These are phyloP conservation scores for Salvelinus fontinalis DNA, from an alignment of 2,113 vertebrate species.

Conservation along the genomic window DNA sequence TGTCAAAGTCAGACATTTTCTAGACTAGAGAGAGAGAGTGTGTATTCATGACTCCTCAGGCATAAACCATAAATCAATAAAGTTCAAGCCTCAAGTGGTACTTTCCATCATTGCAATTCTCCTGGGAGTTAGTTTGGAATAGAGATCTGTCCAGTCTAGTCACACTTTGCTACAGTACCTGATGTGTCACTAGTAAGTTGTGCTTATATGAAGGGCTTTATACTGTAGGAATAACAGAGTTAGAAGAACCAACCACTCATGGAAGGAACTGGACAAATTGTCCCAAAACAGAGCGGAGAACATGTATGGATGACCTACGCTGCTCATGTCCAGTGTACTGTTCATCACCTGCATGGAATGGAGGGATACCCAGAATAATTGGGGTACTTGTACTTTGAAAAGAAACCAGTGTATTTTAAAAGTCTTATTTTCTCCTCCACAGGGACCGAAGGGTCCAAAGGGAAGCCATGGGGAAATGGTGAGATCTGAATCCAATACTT, in stretches of 20 bases:
- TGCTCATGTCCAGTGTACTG: background rate
- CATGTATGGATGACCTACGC: no score
- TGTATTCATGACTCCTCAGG: constrained; percentile 1
- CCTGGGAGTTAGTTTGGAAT: background rate
- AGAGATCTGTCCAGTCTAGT: background rate
- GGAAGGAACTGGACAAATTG: no score
- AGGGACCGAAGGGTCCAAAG: constrained; percentile 89
- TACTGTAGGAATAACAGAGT: no score
- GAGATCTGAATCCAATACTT: constrained; percentile 54
- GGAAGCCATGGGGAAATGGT: constrained; percentile 91
- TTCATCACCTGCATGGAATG: background rate
- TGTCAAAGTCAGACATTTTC: constrained; percentile 10
- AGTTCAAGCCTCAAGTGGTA: background rate
- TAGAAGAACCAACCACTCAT: no score
- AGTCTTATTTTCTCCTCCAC: constrained; percentile 35
- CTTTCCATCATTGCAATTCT: constrained; percentile 1
- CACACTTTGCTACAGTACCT: background rate
- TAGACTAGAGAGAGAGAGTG: background rate
- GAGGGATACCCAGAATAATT: background rate
- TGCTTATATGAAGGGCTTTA: background rate
- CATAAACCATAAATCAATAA: background rate
- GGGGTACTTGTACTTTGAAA: background rate
- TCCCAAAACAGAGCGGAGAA: no score
- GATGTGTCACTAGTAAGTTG: background rate
- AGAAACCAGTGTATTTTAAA: background rate